Base-by-base conservation (phyloP, 2,797 vertebrate genomes). In the Cryptoprocta ferox region DNA sequence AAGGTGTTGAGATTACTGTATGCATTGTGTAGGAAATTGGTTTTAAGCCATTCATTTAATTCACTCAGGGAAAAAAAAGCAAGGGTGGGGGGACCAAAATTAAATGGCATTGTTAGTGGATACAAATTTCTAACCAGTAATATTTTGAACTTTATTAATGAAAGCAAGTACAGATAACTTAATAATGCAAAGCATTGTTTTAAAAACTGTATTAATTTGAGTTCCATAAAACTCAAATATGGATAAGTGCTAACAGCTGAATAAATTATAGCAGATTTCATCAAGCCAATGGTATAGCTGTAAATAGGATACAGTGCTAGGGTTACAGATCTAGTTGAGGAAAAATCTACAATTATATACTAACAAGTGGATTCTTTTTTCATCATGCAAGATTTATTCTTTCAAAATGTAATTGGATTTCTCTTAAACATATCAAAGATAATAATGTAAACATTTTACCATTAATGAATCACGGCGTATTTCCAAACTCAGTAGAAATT, bases 1-100 rank as follows among this genome's bases (percentile, higher is more conserved):
- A 89, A 91, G 78, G 26, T 83, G n/a, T 75, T 96, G 35, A 98
- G 97, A 98, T 96, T 96, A 78, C 97, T 66, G 92, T 89, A 91
- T 93, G 91, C 90, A 96, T 81, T 98, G 65, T 84, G 48, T 91
- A 94, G 93, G 75, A 95, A 98, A 97, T 92, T 97, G 94, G 21
- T 97, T 98, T 97, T 96, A 96, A 83, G 78, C 85, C 73, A 73
- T 45, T 79, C 70, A 97, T 94, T 98, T 95, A 92, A 95, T 95
- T 96, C 83, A 97, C 91, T 82, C 96, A 83, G 56, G 92, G 97
- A 96, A 66, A 59, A 59, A 8, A 24, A 59, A 48, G 42, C 15
- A 18, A 35, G 21, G 10, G 28, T 32, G 3, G 39, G 19, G 11
- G 63, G 97, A 71, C 9, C 73, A 53, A 84, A 45, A 94, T 96